Base-by-base conservation (phyloP, 1,140 invertebrate species). In the Tribolium madens region DNA sequence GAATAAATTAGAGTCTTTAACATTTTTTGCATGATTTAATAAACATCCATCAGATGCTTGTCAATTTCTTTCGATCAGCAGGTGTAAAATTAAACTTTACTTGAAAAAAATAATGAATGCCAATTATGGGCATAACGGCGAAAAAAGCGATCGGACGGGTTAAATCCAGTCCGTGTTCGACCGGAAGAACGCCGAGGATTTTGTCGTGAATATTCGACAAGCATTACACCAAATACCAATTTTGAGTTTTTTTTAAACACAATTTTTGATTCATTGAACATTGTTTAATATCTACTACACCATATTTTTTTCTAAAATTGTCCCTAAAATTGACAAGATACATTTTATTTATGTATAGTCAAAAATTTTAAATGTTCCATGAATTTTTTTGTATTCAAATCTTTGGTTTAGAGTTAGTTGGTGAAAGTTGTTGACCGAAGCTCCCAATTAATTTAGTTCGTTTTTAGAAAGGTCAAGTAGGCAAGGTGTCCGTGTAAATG, bases 401-500 rank as follows among this genome's bases (percentile, higher is more conserved):
- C n/a, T n/a, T n/a, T n/a, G n/a, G n/a, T n/a, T n/a, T n/a, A n/a
- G n/a, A n/a, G n/a, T n/a, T n/a, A n/a, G n/a, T n/a, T n/a, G n/a
- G n/a, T 33, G 57, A 64, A 64, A 64, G 57, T 33, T 3, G 9
- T 13, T 64, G n/a, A 13, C 6, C 31, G 36, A 26, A 33, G 31
- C 6, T 64, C 26, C 17, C 31, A 64, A 64, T 64, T 64, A 64
- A 33, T 33, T 64, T 31, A 13, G 21, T 10, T 33, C n/a, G 57
- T 12, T 13, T 33, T 3, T 64, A 12, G 7, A 64, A 64, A 64
- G 52, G 52, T 57, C 52, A 21, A 4, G 13, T n/a, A 33, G 31
- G 26, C 57, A 64, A 64, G 57, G 57, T 64, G 57, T 21, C 26
- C 57, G 12, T 31, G 26, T 64, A 64, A 64, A 64, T 31, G 57